Evolutionary conservation across 2,888 invertebrate genomes (phyloP).

Genomic region (Dioctria linearis): DNA sequence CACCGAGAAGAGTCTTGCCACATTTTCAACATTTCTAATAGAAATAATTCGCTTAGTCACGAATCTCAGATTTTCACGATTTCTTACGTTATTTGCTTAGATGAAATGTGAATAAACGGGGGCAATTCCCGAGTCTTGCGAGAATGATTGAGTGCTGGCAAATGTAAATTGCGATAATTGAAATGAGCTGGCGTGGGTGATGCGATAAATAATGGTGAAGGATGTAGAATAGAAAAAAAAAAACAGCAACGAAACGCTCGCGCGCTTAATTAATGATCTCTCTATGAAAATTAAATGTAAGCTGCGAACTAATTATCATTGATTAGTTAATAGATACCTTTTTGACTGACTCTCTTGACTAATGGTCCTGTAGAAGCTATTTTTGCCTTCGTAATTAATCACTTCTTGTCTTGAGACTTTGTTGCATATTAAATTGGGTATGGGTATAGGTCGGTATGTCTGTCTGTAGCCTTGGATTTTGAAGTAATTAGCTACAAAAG

Average conservation of each 20-base stretch:
- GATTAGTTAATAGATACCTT: constrained; percentile 46
- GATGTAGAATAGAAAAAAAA: neutral
- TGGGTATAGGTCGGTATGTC: neutral
- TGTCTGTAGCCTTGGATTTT: constrained; percentile 31
- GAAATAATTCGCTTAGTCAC: constrained; percentile 50
- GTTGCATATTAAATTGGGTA: neutral
- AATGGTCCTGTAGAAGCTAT: neutral
- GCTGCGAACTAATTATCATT: constrained; percentile 45
- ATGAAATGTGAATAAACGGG: constrained; percentile 27
- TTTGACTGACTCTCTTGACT: constrained; percentile 7
- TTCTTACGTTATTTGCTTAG: constrained; percentile 41
- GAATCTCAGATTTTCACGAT: constrained; percentile 38
- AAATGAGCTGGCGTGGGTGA: constrained; percentile 36
- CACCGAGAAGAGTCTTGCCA: constrained; percentile 13
- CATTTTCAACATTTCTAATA: constrained; percentile 47
- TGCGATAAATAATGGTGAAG: constrained; percentile 33
- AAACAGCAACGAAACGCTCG: neutral
- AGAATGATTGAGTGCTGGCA: constrained; percentile 40
- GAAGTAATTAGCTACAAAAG: constrained; percentile 19
- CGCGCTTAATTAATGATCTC: constrained; percentile 41
- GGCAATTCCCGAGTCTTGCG: constrained; percentile 35
- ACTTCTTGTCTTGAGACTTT: constrained; percentile 20
- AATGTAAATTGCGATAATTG: constrained; percentile 47
- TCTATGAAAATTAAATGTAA: constrained; percentile 33
- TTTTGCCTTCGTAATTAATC: constrained; percentile 31